Evolutionary conservation across 2,888 invertebrate genomes (phyloP).

Genomic region (Acanthosepion esculentum): DNA sequence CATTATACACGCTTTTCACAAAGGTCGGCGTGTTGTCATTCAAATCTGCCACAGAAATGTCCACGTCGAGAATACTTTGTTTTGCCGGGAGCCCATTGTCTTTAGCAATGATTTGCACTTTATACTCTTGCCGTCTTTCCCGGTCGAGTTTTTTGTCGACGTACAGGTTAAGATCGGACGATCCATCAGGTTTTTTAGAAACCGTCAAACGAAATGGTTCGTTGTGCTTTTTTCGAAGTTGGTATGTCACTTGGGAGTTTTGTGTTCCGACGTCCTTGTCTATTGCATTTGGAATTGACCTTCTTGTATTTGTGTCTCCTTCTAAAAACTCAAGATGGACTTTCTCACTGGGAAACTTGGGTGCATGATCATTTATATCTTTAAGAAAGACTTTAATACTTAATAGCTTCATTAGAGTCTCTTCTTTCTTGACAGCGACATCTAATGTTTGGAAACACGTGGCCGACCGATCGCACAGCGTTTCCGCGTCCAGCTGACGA

Average conservation of each 20-base stretch:
- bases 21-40: slow-evolving; percentile 68
- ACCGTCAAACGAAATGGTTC: slow-evolving; percentile 60
- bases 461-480: background rate
- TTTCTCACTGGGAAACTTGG: slow-evolving; percentile 59
- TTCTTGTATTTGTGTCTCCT: slow-evolving; percentile 57
- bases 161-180: slow-evolving; percentile 61
- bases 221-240: slow-evolving; percentile 54
- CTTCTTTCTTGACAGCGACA: slow-evolving; percentile 60
- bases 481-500: background rate
- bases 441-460: slow-evolving; percentile 54
- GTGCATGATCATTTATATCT: slow-evolving; percentile 66
- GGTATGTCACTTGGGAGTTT: slow-evolving; percentile 65
- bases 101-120: slow-evolving; percentile 63
- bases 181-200: slow-evolving; percentile 62
- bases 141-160: slow-evolving; percentile 62
- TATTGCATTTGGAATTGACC: slow-evolving; percentile 58
- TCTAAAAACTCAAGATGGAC: slow-evolving; percentile 60
- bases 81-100: slow-evolving; percentile 61
- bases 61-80: slow-evolving; percentile 59
- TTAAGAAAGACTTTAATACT: slow-evolving; percentile 59
- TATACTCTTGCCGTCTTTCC: slow-evolving; percentile 59
- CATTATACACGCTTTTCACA: slow-evolving; percentile 59
- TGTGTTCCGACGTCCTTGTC: slow-evolving; percentile 62
- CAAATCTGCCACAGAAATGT: slow-evolving; percentile 62
- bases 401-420: slow-evolving; percentile 62